Base-by-base conservation (phyloP, 1,140 invertebrate genomes). In the Drosophila paulistorum region DNA sequence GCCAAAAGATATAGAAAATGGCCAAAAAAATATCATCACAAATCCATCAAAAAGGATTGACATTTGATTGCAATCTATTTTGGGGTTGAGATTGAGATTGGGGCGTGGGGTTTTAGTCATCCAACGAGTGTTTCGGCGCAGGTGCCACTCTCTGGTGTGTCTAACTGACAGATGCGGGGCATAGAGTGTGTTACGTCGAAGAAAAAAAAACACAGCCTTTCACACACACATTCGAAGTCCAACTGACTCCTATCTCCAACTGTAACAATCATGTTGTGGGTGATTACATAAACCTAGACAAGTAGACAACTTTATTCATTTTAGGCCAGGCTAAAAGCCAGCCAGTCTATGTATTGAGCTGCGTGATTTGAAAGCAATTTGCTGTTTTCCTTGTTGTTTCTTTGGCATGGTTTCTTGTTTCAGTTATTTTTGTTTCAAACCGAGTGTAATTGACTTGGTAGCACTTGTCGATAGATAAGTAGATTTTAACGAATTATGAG, bases 251-350 rank as follows among this genome's bases (percentile, higher is more conserved):
- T 65, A 76, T 76, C 63, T 68, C 55, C 73, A 70, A 70, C 76
- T 70, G 74, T 58, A 83, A 84, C 81, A 87, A 86, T 86, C 83
- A 85, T 71, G 79, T 87, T 87, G 82, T 87, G 82, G 82, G 83
- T 82, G 82, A 86, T 86, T 86, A 87, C 83, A 86, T 86, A 86
- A 86, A 79, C 76, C 73, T 59, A 77, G 74, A 77, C 75, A 79
- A 66, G 61, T 77, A 74, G 79, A 77, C 75, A 77, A 54, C 63
- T 37, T 59, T 74, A 84, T 86, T 89, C 75, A 86, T 86, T 87
- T 86, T 65, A 48, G 68, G 45, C 68, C 55, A 55, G n/a, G 51
- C 41, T 77, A 66, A 76, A 60, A 48, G 48, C 41, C 41, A 13
- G 72, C 65, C 55, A 60, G 48, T 60, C 59, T 60, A 20, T 61